phyloP scores from a whole-genome alignment of 2,797 vertebrate species.

The Hypotaenidia okinawae region DNA sequence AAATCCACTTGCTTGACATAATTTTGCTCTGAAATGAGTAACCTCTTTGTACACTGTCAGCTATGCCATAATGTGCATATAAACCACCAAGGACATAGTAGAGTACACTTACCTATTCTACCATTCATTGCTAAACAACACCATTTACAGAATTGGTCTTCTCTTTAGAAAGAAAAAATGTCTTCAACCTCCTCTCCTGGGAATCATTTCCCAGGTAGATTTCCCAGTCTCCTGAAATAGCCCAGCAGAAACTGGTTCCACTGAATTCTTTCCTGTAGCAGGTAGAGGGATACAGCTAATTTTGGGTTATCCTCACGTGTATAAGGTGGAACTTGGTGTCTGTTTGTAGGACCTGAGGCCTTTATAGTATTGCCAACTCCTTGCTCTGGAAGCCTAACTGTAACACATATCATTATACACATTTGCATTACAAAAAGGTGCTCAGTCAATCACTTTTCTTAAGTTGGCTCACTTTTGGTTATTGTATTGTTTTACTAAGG shows the following conservation, averaged over 20 bases:
- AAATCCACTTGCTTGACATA: background rate
- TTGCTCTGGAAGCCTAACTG: conserved; percentile 77
- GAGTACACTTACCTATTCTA: conserved; percentile 39
- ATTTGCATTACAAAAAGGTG: conserved; percentile 11
- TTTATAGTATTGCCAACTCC: conserved; percentile 74
- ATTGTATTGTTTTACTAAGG: background rate
- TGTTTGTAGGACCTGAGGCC: conserved; percentile 86
- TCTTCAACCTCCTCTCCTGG: conserved; percentile 13
- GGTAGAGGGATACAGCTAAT: conserved; percentile 82
- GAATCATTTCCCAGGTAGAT: conserved; percentile 26
- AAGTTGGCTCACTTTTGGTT: background rate
- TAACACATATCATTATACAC: conserved; percentile 30
- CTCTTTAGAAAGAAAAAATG: background rate
- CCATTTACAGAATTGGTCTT: background rate
- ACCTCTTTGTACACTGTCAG: background rate
- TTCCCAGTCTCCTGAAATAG: conserved; percentile 73
- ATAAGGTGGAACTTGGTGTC: conserved; percentile 72
- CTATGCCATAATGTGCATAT: background rate
- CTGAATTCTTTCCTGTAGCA: conserved; percentile 78
- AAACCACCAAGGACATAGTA: background rate
- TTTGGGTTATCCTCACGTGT: conserved; percentile 86
- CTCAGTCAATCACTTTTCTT: conserved; percentile 48
- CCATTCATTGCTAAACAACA: background rate
- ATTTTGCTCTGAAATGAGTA: background rate
- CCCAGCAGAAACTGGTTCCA: conserved; percentile 89